A percentile compares a stretch with the other conserved stretches of the same genome.
Evolutionary conservation across 1,140 invertebrate species (phyloP).

Genomic region (Drosophila littoralis): DNA sequence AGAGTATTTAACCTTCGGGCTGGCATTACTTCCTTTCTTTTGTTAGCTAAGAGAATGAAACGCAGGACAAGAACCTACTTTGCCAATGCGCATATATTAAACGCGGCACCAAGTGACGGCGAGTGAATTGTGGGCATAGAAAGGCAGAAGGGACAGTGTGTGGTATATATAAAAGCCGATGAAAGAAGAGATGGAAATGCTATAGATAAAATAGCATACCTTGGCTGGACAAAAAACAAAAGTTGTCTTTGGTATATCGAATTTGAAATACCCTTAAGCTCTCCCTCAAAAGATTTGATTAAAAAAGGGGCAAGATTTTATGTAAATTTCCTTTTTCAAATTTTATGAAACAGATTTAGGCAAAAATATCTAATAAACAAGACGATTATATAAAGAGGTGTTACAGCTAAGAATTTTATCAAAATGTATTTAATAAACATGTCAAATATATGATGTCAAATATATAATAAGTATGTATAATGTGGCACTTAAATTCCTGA

Average conservation of each 20-base stretch:
- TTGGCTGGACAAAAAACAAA: background rate
- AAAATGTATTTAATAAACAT: too few relatives aligned
- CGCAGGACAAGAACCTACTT: slow-evolving; percentile 43
- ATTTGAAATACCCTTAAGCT: background rate
- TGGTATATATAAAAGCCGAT: background rate
- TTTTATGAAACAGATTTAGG: background rate
- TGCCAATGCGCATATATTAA: slow-evolving; percentile 65
- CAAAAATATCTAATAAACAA: too few relatives aligned
- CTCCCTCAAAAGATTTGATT: too few relatives aligned
- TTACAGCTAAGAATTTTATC: too few relatives aligned
- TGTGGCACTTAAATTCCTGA: too few relatives aligned
- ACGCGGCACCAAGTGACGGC: background rate
- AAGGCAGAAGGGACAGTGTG: slow-evolving; percentile 1
- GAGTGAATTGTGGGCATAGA: background rate
- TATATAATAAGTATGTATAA: too few relatives aligned
- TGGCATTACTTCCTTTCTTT: background rate
- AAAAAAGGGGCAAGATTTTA: too few relatives aligned
- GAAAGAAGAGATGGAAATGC: background rate
- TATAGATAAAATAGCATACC: slow-evolving; percentile 16
- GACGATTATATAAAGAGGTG: too few relatives aligned
- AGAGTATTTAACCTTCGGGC: too few relatives aligned
- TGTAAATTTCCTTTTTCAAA: too few relatives aligned
- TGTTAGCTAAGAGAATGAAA: slow-evolving; percentile 15
- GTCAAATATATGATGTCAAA: too few relatives aligned
- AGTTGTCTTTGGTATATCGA: background rate